Evolutionary conservation across 2,797 vertebrate genomes (phyloP), one percentile per base, ranked within the genome.

Genomic region (Echiichthys vipera): DNA sequence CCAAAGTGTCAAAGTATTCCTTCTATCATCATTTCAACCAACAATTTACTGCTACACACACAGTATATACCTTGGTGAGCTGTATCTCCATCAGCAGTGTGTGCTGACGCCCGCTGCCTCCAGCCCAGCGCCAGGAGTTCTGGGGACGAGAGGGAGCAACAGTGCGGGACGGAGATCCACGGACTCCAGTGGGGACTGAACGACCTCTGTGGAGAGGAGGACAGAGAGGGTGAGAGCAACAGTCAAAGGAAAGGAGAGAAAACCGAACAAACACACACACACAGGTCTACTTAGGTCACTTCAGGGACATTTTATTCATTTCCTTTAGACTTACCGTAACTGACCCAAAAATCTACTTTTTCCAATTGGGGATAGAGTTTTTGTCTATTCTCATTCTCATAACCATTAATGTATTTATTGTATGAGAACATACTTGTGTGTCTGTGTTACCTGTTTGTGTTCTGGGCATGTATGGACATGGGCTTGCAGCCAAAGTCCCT

Each of bases 11-110:
- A 0, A 37, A 46, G 5, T 45, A 15, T 36, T 59, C 17, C 11
- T 50, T 32, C 42, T 17, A 20, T 9, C 15, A 13, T 22, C 14
- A 18, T 46, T 46, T 46, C n/a, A 63, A 39, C 30, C 29, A 4
- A 17, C 53, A 51, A 17, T 22, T 0, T 22, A 54, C 17, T 20
- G 7, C 49, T 25, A n/a, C n/a, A n/a, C n/a, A n/a, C n/a, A n/a
- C n/a, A 32, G 12, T 9, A 37, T 24, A 34, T 15, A 50, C 97
- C 95, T 98, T 98, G 59, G 95, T 97, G 54, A 98, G 95, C 85
- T 98, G 96, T 74, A 98, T 97, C 91, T 98, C 97, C 97, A 98
- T 97, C 59, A 98, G 94, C 50, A 96, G 86, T 0, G 95, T 88
- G 82, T 97, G 96, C 77, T 96, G 94, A 39, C 97, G 91, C 13